Evolutionary conservation across 1,140 invertebrate species (phyloP), one percentile per base, ranked within the genome.

Genomic region (Brachionus manjavacas): DNA sequence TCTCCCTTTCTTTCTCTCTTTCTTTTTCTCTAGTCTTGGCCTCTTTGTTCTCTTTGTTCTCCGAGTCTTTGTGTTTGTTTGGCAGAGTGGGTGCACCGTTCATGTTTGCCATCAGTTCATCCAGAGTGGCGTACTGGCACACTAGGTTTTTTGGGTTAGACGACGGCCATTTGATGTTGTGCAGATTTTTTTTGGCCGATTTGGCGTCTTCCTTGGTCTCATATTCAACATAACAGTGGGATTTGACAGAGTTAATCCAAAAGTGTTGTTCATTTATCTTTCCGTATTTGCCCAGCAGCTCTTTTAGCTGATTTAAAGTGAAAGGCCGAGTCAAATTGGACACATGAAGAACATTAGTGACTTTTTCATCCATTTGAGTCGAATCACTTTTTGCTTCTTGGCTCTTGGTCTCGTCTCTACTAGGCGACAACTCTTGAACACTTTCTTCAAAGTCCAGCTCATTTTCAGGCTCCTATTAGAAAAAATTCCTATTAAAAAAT

Each of bases 111-210:
- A 60, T 12, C 12, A 84, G n/a, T 14, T 95, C 94, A 85, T 94
- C 93, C 87, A 93, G 91, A 46, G 92, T 93, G 6, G 94, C 93
- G 90, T 94, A 98, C 86, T 97, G 95, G 6, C 97, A 96, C 87
- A 93, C 92, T n/a, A 98, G 91, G 84, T 93, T 93, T 90, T 97
- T 97, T 7, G 95, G 95, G 91, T 98, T 98, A 8, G 95, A 96
- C 12, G 94, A 91, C 4, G 96, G 96, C 96, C 96, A 99, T 68
- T 93, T 93, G 12, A 96, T 93, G 79, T 95, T 95, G 91, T 98
- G 95, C 23, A 99, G 90, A 28, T 95, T 95, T 90, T 95, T 94
- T 86, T 95, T 92, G 0, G 96, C 96, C 87, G 94, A 93, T 85
- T 94, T 92, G 4, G 96, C 95, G 90, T 97, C 91, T 84, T 93